Evolutionary conservation across 1,140 invertebrate genomes (phyloP).

Genomic region (Ooceraea biroi): DNA sequence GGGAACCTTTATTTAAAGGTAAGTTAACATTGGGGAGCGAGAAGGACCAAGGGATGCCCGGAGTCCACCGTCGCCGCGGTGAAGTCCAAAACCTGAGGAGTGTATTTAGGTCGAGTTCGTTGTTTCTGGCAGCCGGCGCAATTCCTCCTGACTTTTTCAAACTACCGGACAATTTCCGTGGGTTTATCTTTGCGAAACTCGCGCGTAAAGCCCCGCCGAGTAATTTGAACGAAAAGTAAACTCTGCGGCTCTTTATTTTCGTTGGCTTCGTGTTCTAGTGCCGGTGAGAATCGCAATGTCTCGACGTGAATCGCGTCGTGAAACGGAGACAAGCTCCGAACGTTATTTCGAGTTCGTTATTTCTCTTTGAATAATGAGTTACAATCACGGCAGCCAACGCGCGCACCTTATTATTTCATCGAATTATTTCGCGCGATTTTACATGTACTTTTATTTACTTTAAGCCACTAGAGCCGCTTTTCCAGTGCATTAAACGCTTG

Average conservation of each 20-base stretch:
- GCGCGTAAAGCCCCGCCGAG: slow-evolving; percentile 24
- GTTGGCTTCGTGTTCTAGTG: slow-evolving; percentile 43
- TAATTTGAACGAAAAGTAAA: slow-evolving; percentile 70
- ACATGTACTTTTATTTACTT: background rate
- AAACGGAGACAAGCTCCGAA: slow-evolving; percentile 44
- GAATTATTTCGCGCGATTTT: background rate
- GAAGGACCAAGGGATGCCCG: background rate
- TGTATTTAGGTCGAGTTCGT: slow-evolving; percentile 51
- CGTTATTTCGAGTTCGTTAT: slow-evolving; percentile 44
- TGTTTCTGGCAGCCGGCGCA: slow-evolving; percentile 23
- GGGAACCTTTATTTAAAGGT: slow-evolving; percentile 45
- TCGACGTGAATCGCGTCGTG: slow-evolving; percentile 52
- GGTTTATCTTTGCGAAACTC: slow-evolving; percentile 66
- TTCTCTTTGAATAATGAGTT: slow-evolving; percentile 29
- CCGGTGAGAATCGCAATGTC: slow-evolving; percentile 46
- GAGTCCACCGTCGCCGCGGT: background rate
- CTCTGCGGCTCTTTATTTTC: slow-evolving; percentile 63
- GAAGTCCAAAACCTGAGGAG: slow-evolving; percentile 30
- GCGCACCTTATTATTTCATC: slow-evolving; percentile 12
- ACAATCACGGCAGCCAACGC: background rate
- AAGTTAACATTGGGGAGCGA: slow-evolving; percentile 44
- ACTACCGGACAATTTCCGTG: slow-evolving; percentile 62
- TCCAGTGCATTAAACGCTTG: background rate
- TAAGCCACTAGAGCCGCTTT: background rate
- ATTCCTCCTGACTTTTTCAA: slow-evolving; percentile 60